A percentile compares a stretch with the other conserved stretches of the same genome.
Conservation (phyloP, 2,113 vertebrate species). For the Octodon degus region DNA sequence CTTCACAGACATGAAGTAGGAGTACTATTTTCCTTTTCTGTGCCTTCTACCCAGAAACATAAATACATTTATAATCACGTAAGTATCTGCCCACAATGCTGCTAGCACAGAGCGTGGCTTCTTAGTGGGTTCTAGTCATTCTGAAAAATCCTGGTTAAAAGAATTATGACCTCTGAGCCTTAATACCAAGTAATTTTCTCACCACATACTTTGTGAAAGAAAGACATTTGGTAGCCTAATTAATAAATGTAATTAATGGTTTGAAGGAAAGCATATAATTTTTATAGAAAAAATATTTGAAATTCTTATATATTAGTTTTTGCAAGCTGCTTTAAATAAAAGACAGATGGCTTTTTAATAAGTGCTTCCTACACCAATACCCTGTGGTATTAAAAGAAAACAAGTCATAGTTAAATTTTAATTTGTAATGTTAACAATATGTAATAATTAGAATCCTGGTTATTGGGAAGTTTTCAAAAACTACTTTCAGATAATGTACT, state of each 20-base stretch:
- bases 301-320: constrained; percentile 24
- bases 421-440: constrained; percentile 30
- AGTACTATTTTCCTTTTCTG: background rate
- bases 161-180: background rate
- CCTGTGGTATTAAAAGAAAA: background rate
- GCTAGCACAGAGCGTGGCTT: background rate
- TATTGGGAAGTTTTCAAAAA: background rate
- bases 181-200: background rate
- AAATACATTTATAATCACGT: background rate
- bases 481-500: background rate
- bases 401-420: constrained; percentile 18
- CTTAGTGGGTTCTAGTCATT: background rate
- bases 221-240: background rate
- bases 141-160: background rate
- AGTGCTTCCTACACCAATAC: background rate
- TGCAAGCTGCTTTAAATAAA: constrained; percentile 20
- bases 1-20: background rate
- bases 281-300: background rate
- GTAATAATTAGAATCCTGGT: constrained; percentile 36
- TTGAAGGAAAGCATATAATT: background rate
- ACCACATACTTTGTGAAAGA: background rate
- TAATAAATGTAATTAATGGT: background rate
- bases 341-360: constrained; percentile 42
- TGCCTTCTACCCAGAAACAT: background rate
- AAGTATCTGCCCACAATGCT: background rate